phyloP scores from a whole-genome alignment of 2,888 invertebrate species.

The Macrosiphum euphorbiae region DNA sequence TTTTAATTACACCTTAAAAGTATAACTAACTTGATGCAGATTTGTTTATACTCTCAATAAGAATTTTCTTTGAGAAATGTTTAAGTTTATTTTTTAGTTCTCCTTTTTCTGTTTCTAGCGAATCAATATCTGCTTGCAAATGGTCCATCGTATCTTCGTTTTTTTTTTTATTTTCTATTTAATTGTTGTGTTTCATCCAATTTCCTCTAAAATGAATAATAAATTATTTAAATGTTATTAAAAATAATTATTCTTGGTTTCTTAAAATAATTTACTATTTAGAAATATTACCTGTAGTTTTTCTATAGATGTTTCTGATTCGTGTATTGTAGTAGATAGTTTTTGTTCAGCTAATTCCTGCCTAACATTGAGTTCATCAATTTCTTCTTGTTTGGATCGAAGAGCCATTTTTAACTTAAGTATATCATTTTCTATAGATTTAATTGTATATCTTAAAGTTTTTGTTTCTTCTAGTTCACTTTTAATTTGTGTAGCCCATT shows the following conservation, averaged over 20 bases:
- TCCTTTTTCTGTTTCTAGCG: constrained; percentile 88
- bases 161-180: constrained; percentile 93
- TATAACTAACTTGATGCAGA: too few relatives aligned
- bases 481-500: constrained; percentile 89
- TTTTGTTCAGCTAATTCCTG: constrained; percentile 95
- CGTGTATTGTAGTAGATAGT: constrained; percentile 80
- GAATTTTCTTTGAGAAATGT: too few relatives aligned
- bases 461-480: constrained; percentile 94
- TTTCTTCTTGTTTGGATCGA: constrained; percentile 91
- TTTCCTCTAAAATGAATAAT: constrained; percentile 76
- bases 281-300: constrained; percentile 73
- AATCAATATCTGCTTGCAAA: constrained; percentile 93
- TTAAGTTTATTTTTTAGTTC: too few relatives aligned
- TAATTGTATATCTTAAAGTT: constrained; percentile 86
- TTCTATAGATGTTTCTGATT: constrained; percentile 84
- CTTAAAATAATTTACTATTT: not conserved
- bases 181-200: constrained; percentile 88
- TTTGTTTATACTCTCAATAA: too few relatives aligned
- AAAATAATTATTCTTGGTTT: not conserved
- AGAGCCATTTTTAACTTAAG: constrained; percentile 88
- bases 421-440: constrained; percentile 93
- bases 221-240: constrained; percentile 18
- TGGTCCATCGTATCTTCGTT: constrained; percentile 97
- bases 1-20: too few relatives aligned
- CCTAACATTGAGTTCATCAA: constrained; percentile 92